phyloP scores from a whole-genome alignment of 2,888 invertebrate species.

The Tipula unca region DNA sequence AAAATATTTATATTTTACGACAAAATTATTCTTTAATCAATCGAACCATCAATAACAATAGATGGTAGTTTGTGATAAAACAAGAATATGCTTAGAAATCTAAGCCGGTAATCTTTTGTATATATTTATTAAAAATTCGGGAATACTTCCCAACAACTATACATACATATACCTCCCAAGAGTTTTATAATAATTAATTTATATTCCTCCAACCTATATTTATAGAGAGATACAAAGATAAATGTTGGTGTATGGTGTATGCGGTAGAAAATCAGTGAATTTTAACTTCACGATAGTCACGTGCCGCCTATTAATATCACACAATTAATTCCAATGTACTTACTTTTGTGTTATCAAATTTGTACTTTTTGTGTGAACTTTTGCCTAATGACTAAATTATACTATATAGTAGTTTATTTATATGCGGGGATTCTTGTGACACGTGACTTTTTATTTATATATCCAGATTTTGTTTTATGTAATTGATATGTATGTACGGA shows the following conservation, averaged over 20 bases:
- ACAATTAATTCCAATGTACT: slow-evolving; percentile 14
- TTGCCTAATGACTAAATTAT: slow-evolving; percentile 14
- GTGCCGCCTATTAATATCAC: slow-evolving; percentile 17
- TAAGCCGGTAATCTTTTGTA: not conserved
- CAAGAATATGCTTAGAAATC: not conserved
- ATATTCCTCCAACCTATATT: not conserved
- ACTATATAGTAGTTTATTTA: not conserved
- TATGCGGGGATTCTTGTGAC: not conserved
- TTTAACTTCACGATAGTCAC: not conserved
- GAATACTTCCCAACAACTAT: not conserved
- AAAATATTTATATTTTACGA: too few relatives aligned
- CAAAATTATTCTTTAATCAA: too few relatives aligned
- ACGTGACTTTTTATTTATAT: not conserved
- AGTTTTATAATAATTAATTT: not conserved
- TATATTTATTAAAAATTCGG: not conserved
- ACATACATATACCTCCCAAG: not conserved
- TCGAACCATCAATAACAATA: not conserved
- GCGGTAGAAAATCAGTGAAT: not conserved
- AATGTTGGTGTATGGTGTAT: not conserved
- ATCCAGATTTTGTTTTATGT: not conserved
- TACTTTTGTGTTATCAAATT: slow-evolving; percentile 14
- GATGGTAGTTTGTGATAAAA: not conserved
- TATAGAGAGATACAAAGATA: too few relatives aligned
- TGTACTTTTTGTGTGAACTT: slow-evolving; percentile 4
- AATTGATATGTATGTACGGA: not conserved